Percentiles rank a stretch among this genome's conserved stretches.
These are phyloP conservation scores for Petroica traversi DNA, from an alignment of 2,113 vertebrate species.

Conservation along the genomic window DNA sequence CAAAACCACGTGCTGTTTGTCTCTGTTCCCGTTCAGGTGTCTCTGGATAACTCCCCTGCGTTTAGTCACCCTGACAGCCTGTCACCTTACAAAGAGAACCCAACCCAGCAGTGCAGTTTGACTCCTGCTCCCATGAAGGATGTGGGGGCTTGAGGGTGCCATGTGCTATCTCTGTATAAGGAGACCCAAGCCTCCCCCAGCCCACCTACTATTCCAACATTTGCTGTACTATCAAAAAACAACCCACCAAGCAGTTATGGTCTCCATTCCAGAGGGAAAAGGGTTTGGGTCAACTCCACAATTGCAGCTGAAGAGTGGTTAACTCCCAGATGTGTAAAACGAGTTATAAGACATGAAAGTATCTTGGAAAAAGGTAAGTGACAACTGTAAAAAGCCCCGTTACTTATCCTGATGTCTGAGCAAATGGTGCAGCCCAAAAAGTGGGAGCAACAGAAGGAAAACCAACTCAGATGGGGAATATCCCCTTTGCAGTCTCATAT, in stretches of 20 bases:
- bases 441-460: background rate
- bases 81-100: background rate
- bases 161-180: background rate
- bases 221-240: background rate
- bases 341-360: background rate
- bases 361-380: background rate
- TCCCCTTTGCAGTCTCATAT: background rate
- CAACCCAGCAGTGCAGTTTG: accelerated
- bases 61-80: background rate
- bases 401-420: background rate
- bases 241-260: background rate
- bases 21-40: background rate
- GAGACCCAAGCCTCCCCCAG: background rate
- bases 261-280: background rate
- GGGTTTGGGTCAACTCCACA: background rate
- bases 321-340: background rate
- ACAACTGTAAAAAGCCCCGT: background rate
- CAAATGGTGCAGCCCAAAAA: background rate
- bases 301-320: background rate
- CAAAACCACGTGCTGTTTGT: background rate
- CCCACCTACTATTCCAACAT: background rate
- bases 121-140: accelerated
- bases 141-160: background rate
- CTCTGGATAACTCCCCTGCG: background rate
- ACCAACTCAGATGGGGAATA: background rate